Conservation (phyloP, 1,140 invertebrate genomes). For the Yoshiicerus persimilis region DNA sequence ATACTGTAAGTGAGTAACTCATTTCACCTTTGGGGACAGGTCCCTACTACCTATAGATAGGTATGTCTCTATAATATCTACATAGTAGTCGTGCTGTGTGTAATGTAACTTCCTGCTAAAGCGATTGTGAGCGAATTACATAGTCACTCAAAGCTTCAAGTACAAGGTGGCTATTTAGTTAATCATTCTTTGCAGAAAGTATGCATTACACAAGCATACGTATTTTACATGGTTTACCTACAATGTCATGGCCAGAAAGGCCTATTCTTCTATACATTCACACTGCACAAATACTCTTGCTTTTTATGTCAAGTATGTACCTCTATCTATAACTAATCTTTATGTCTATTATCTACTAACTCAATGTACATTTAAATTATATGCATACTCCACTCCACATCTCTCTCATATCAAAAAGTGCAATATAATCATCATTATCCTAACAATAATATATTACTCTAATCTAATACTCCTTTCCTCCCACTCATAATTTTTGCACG, state of each 20-base stretch:
- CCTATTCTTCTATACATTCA: constrained; percentile 7
- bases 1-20: not conserved
- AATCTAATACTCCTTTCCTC: not conserved
- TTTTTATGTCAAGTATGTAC: not conserved
- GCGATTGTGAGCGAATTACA: not conserved
- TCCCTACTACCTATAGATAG: not conserved
- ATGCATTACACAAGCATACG: not conserved
- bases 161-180: not conserved
- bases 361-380: not conserved
- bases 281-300: not conserved
- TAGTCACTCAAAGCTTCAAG: not conserved
- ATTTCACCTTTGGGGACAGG: constrained; percentile 11
- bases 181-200: not conserved
- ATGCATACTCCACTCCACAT: not conserved
- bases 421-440: not conserved
- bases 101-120: constrained; percentile 1
- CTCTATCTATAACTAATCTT: not conserved
- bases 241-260: not conserved
- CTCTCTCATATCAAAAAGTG: not conserved
- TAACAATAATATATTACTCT: constrained; percentile 1
- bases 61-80: not conserved
- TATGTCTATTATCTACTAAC: not conserved
- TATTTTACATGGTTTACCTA: constrained; percentile 28
- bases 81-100: not conserved
- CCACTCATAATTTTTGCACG: not conserved